Conservation (phyloP, 92 coral and sea anemone genomes). For the Epizoanthus illoricatus region DNA sequence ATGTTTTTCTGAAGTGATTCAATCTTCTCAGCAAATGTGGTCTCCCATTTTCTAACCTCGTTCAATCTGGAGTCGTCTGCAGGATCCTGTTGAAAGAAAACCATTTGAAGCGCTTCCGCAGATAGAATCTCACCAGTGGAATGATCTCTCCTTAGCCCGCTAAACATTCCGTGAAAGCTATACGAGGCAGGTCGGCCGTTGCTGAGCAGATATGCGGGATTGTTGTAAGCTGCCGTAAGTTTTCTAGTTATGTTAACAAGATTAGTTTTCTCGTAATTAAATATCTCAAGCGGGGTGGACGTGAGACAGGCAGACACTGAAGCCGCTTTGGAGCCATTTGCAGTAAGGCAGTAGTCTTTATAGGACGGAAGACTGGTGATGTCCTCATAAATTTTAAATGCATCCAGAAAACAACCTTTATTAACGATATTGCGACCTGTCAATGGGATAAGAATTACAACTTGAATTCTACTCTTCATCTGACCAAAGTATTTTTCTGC, state of each 20-base stretch:
- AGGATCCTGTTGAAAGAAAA: slow-evolving; percentile 59
- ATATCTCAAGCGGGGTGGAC: slow-evolving; percentile 48
- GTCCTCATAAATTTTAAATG: slow-evolving; percentile 44
- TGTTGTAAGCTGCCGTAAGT: neutral
- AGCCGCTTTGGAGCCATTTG: slow-evolving; percentile 9
- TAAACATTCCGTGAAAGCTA: slow-evolving; percentile 54
- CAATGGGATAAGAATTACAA: slow-evolving; percentile 47
- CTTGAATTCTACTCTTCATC: slow-evolving; percentile 42
- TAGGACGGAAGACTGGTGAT: slow-evolving; percentile 30
- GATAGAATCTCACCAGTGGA: slow-evolving; percentile 43
- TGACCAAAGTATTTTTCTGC: slow-evolving; percentile 49
- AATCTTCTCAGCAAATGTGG: slow-evolving; percentile 34
- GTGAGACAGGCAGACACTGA: slow-evolving; percentile 23
- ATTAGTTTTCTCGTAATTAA: slow-evolving; percentile 20
- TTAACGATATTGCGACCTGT: slow-evolving; percentile 51
- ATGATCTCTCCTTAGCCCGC: slow-evolving; percentile 28
- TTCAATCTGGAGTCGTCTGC: slow-evolving; percentile 28
- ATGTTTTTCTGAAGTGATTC: slow-evolving; percentile 32
- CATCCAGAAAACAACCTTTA: slow-evolving; percentile 54
- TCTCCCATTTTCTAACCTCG: slow-evolving; percentile 46
- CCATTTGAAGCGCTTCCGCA: slow-evolving; percentile 67
- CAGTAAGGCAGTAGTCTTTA: slow-evolving; percentile 48
- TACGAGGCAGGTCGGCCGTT: slow-evolving; percentile 63
- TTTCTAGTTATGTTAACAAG: slow-evolving; percentile 1
- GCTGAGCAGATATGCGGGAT: slow-evolving; percentile 33